A percentile compares a stretch with the other conserved stretches of the same genome.
phyloP scores from a whole-genome alignment of 2,888 invertebrate species.

The Cistogaster globosa region DNA sequence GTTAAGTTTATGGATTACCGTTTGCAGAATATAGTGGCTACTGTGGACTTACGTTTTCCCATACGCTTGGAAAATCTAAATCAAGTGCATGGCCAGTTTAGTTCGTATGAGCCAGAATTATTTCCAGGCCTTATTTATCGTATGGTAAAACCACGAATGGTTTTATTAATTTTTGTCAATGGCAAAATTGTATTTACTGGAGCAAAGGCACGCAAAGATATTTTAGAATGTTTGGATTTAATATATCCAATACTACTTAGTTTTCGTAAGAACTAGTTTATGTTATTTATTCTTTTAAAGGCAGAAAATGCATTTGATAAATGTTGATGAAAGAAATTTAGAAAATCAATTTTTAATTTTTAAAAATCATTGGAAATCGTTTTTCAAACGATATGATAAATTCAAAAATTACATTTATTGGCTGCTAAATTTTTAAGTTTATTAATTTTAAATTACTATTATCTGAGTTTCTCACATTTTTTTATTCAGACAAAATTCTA shows the following conservation, averaged over 20 bases:
- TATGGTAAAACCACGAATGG: conserved; percentile 97
- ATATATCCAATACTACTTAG: conserved; percentile 97
- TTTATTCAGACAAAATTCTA: too few species aligned
- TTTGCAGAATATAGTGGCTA: conserved; percentile 90
- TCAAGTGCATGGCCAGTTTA: conserved; percentile 90
- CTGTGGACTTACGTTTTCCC: conserved; percentile 89
- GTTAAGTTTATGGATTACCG: conserved; percentile 91
- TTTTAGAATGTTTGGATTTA: conserved; percentile 96
- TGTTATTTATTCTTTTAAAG: not conserved
- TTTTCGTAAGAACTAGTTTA: conserved; percentile 90
- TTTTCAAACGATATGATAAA: too few species aligned
- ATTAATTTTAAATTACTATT: too few species aligned
- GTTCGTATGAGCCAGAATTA: conserved; percentile 98
- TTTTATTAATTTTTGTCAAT: conserved; percentile 98
- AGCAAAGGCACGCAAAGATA: conserved; percentile 95
- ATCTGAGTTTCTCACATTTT: too few species aligned
- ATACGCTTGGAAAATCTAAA: conserved; percentile 89
- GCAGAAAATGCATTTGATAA: not conserved
- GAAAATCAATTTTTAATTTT: too few species aligned
- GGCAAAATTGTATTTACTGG: conserved; percentile 98
- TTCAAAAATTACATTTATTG: too few species aligned
- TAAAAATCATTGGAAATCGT: too few species aligned
- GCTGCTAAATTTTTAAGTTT: too few species aligned
- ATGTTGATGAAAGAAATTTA: too few species aligned
- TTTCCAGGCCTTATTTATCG: conserved; percentile 99